phyloP scores from a whole-genome alignment of 2,797 vertebrate species.

The Diplodus sargus region DNA sequence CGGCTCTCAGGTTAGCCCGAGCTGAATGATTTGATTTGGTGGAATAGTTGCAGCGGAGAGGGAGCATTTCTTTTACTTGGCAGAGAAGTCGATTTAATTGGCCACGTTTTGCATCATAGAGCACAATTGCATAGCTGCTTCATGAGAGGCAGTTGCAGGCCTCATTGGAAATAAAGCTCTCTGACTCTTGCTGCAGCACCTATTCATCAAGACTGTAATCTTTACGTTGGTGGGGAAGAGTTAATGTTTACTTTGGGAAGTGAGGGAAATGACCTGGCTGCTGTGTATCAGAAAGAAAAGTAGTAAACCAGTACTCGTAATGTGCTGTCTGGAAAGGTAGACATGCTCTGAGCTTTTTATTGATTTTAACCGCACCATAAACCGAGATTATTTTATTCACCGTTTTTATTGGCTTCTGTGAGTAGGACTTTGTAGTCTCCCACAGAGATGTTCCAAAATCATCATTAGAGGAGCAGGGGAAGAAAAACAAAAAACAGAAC shows the following conservation, averaged over 20 bases:
- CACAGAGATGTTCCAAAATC: conserved; percentile 21
- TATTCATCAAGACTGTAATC: conserved; percentile 56
- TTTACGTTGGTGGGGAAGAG: conserved; percentile 45
- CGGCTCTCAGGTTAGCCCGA: conserved; percentile 41
- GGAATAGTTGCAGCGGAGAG: conserved; percentile 51
- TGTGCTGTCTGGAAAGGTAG: conserved; percentile 7
- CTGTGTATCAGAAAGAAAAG: conserved; percentile 14
- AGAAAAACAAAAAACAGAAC: conserved; percentile 6
- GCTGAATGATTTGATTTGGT: conserved; percentile 62
- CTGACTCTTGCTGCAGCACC: conserved; percentile 27
- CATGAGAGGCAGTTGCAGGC: conserved; percentile 39
- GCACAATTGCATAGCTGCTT: conserved; percentile 43
- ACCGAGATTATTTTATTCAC: conserved; percentile 18
- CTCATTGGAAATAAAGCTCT: conserved; percentile 44
- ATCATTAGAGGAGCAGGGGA: conserved; percentile 22
- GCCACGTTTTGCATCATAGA: conserved; percentile 58
- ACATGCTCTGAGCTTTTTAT: conserved; percentile 21
- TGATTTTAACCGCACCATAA: conserved; percentile 27
- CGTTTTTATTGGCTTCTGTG: conserved; percentile 10
- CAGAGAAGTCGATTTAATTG: conserved; percentile 66
- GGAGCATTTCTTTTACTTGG: conserved; percentile 26
- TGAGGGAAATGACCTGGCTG: conserved; percentile 30
- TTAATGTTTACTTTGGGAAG: conserved; percentile 56
- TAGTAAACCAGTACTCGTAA: conserved; percentile 4
- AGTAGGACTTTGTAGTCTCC: conserved; percentile 11